phyloP scores from a whole-genome alignment of 2,888 invertebrate genomes.

The Sinohyriopsis cumingii region DNA sequence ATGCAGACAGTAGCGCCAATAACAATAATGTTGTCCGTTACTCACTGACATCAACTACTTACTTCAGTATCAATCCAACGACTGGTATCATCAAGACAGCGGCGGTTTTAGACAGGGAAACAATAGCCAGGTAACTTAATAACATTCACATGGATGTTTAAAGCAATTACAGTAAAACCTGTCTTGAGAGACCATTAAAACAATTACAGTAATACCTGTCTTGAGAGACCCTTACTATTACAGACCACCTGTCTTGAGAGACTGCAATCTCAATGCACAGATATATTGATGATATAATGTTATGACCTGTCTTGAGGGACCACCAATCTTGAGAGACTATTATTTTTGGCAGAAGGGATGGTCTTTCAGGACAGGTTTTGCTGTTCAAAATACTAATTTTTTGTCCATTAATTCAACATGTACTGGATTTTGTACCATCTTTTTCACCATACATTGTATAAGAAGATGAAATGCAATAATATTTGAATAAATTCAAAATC shows the following conservation, averaged over 20 bases:
- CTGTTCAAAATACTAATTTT: background rate
- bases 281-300: no score
- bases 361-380: no score
- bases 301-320: no score
- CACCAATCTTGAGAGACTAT: no score
- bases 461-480: no score
- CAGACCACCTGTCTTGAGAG: no score
- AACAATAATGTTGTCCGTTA: conserved; percentile 56
- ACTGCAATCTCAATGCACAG: no score
- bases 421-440: background rate
- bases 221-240: no score
- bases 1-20: conserved; percentile 49
- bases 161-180: background rate
- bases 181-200: no score
- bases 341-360: no score
- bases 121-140: conserved; percentile 32
- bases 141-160: background rate
- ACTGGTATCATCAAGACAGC: conserved; percentile 48
- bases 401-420: background rate
- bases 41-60: conserved; percentile 18
- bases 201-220: no score
- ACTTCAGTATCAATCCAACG: conserved; percentile 42
- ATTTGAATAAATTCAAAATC: no score
- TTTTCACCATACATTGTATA: background rate
- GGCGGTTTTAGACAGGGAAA: conserved; percentile 54